phyloP scores from a whole-genome alignment of 2,797 vertebrate genomes.

The Gorsachius magnificus region DNA sequence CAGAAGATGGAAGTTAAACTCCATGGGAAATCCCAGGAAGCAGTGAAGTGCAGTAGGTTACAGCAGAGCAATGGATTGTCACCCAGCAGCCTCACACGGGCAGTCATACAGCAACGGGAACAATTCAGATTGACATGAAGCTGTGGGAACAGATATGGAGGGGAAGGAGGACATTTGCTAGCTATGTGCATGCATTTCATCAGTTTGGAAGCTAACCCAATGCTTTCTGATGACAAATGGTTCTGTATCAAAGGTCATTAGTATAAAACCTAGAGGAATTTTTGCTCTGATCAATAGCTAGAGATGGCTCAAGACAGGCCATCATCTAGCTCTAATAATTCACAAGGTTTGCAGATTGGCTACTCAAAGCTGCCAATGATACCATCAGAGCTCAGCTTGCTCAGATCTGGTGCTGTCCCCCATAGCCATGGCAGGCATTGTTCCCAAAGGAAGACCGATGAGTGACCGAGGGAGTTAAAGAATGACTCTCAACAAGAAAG shows the following conservation, averaged over 20 bases:
- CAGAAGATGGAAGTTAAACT: not conserved
- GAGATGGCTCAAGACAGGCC: not conserved
- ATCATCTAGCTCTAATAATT: not conserved
- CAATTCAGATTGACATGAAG: not conserved
- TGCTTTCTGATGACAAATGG: not conserved
- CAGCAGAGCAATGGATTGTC: not conserved
- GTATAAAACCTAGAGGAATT: not conserved
- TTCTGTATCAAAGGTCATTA: not conserved
- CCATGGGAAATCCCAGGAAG: not conserved
- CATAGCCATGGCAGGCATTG: not conserved
- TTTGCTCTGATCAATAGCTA: not conserved
- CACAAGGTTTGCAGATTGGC: not conserved
- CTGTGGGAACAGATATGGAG: not conserved
- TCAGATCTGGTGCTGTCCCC: not conserved
- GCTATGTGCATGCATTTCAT: not conserved
- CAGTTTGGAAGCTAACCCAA: not conserved
- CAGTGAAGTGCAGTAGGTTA: not conserved
- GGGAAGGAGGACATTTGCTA: not conserved
- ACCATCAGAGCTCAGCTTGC: not conserved
- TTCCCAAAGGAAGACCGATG: not conserved
- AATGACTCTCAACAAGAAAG: not conserved
- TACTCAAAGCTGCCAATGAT: not conserved
- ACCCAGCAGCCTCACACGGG: not conserved
- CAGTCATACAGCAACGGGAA: not conserved
- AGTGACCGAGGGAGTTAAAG: not conserved